A percentile compares a stretch with the other conserved stretches of the same genome.
These are phyloP conservation scores for Lacerta agilis DNA, from an alignment of 2,797 vertebrate genomes.

Conservation along the genomic window DNA sequence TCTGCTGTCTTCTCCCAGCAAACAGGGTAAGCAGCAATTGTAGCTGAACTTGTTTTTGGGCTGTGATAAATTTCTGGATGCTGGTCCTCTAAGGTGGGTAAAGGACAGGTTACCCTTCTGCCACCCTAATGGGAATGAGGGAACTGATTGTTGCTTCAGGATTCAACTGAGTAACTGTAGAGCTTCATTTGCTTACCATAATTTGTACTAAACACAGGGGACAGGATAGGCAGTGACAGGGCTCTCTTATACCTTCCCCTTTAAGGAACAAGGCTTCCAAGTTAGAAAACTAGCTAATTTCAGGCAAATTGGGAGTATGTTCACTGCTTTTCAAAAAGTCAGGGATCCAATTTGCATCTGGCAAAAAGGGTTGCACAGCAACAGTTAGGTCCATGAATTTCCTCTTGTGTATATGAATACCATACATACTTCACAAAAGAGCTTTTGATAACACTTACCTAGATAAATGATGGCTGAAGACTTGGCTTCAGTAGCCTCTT, in stretches of 20 bases:
- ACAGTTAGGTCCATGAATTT: not conserved
- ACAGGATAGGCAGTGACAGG: not conserved
- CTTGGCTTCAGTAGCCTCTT: not conserved
- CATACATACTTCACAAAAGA: not conserved
- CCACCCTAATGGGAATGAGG: not conserved
- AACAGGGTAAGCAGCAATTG: not conserved
- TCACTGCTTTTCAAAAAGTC: not conserved
- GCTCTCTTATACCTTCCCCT: not conserved
- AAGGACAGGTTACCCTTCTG: not conserved
- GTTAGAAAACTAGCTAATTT: not conserved
- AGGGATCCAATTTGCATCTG: not conserved
- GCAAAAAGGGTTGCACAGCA: not conserved
- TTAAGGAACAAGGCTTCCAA: not conserved
- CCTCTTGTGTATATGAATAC: not conserved
- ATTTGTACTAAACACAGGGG: not conserved
- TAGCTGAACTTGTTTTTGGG: not conserved
- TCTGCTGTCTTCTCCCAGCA: not conserved
- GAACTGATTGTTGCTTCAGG: not conserved
- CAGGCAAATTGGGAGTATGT: not conserved
- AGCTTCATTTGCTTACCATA: not conserved
- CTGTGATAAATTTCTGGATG: not conserved
- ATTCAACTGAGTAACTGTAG: not conserved
- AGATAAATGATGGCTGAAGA: not conserved
- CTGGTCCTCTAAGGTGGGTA: not conserved
- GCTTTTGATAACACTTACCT: not conserved